Percentiles rank a stretch among this genome's conserved stretches.
These are phyloP conservation scores for Calephelis virginiensis DNA, from an alignment of 1,140 invertebrate genomes.

Conservation along the genomic window DNA sequence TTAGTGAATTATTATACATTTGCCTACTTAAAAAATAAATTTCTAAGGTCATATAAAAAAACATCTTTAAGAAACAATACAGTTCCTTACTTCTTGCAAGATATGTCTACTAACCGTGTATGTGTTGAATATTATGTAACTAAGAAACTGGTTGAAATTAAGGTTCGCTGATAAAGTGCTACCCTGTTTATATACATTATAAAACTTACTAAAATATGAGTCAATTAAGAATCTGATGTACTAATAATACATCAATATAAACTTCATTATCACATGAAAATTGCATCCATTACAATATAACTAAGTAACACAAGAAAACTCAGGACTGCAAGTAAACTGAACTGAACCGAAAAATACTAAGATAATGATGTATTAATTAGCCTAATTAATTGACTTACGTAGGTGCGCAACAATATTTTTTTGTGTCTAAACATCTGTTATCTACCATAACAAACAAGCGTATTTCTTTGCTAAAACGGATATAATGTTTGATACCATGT, in stretches of 20 bases:
- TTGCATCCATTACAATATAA: neutral
- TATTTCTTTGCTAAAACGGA: neutral
- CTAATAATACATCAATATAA: conserved; percentile 24
- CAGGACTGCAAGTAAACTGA: conserved; percentile 28
- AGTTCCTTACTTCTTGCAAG: too few species aligned
- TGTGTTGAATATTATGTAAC: too few species aligned
- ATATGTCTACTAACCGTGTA: too few species aligned
- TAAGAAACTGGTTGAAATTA: too few species aligned
- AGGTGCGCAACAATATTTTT: conserved; percentile 10
- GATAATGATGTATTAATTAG: conserved; percentile 42
- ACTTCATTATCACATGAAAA: conserved; percentile 19
- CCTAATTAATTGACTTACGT: conserved; percentile 59
- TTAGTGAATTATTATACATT: too few species aligned
- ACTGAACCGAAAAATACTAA: conserved; percentile 40
- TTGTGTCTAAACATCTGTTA: neutral
- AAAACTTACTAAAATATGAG: conserved; percentile 40
- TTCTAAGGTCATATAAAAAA: too few species aligned
- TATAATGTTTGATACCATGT: neutral
- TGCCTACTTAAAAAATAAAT: too few species aligned
- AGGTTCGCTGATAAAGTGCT: too few species aligned
- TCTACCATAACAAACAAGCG: neutral
- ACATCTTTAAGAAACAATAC: too few species aligned
- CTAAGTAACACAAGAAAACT: neutral
- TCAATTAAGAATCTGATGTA: conserved; percentile 27
- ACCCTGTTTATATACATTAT: neutral